Base-by-base conservation (phyloP, 2,113 vertebrate genomes). In the Phylloscopus trochiloides region DNA sequence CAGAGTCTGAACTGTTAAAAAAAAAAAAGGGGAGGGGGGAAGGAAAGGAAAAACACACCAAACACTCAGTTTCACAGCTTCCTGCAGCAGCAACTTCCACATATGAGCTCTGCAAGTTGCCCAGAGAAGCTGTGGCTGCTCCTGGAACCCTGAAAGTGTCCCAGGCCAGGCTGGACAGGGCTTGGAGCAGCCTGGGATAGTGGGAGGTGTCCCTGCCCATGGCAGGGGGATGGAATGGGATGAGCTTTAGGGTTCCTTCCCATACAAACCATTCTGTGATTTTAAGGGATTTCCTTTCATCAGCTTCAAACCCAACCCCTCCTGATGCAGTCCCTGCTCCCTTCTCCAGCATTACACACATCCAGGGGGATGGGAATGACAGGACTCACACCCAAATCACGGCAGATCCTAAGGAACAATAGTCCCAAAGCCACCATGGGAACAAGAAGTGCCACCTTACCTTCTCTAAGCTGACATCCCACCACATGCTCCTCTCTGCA, bases 21-120 rank as follows among this genome's bases (percentile, higher is more conserved):
- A 51, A 63, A 51, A 19, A 21, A 8, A 0, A 1, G 3, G 3
- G 3, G 4, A 3, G 1, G 10, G 1, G 0, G 40, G 43, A 45
- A 38, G 6, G 13, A 58, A 61, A 57, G 8, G 31, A 48, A 65
- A 82, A 19, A 6, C 26, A 32, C 40, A 51, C 5, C 43, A 63
- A 67, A 22, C 43, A 52, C 15, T 45, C 18, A 1, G 28, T 34
- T 67, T 45, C 57, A 28, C 8, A 63, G 36, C 19, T 92, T 68
- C 70, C 55, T 40, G 70, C 36, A 75, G 77, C 74, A 82, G 14
- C 4, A 58, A 17, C 40, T 52, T 75, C 74, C 74, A 72, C 45
- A 88, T 40, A n/a, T 48, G 43, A 93, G 55, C 43, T 81, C 45
- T 7, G 0, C 38, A 43, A 18, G n/a, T 1, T 54, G 14, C 54